Percentiles rank a stretch among this genome's conserved stretches.
Evolutionary conservation across 1,140 invertebrate species (phyloP).

Genomic region (Wasmannia auropunctata): DNA sequence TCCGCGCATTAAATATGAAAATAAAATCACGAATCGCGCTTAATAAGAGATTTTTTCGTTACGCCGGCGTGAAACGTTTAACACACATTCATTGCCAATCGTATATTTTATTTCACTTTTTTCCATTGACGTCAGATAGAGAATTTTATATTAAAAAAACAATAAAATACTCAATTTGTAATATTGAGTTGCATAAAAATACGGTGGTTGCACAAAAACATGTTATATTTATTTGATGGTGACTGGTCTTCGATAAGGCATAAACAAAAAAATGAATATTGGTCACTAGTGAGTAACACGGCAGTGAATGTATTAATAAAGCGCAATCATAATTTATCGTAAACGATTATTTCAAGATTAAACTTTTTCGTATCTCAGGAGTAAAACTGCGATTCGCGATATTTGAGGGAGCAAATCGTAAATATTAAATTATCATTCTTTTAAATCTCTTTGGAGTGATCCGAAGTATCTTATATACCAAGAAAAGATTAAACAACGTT

Average conservation of each 20-base stretch:
- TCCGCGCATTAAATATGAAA: background rate
- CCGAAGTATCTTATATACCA: background rate
- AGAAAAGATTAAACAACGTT: slow-evolving; percentile 7
- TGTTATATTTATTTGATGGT: too few relatives aligned
- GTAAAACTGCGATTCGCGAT: background rate
- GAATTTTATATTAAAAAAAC: background rate
- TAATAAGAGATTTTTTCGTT: background rate
- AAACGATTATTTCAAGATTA: background rate
- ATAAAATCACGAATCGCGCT: background rate
- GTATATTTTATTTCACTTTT: background rate
- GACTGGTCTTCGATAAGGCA: too few relatives aligned
- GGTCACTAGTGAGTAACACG: too few relatives aligned
- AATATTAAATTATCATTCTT: background rate
- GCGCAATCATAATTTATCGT: background rate
- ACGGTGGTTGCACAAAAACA: too few relatives aligned
- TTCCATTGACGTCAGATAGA: background rate
- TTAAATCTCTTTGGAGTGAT: background rate
- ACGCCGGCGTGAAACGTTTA: background rate
- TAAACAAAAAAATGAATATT: too few relatives aligned
- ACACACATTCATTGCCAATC: too few relatives aligned
- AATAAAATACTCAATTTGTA: background rate
- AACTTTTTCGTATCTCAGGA: background rate
- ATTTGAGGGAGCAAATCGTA: background rate
- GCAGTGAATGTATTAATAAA: background rate
- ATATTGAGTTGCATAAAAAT: too few relatives aligned